Percentiles rank a stretch among this genome's conserved stretches.
Evolutionary conservation across 2,888 invertebrate species (phyloP).

Genomic region (Standfussiana lucernea): DNA sequence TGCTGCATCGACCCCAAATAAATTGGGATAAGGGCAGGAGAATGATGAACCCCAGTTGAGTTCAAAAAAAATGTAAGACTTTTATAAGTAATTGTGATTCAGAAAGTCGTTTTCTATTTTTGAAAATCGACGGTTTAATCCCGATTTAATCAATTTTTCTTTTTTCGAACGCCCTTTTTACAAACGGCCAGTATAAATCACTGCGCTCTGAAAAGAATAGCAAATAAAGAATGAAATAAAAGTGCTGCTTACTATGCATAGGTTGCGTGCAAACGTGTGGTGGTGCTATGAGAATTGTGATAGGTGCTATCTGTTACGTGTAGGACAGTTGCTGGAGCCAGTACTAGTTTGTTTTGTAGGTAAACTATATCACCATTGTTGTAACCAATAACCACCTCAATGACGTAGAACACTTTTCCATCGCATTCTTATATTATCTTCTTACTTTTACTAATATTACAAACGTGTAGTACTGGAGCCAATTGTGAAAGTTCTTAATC

Average conservation of each 20-base stretch:
- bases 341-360: slow-evolving; percentile 6
- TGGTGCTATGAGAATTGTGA: slow-evolving; percentile 26
- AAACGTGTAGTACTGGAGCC: background rate
- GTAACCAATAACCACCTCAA: background rate
- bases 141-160: background rate
- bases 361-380: background rate
- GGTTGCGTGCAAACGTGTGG: slow-evolving; percentile 39
- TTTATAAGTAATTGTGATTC: background rate
- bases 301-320: slow-evolving; percentile 27
- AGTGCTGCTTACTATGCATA: slow-evolving; percentile 51
- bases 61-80: background rate
- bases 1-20: background rate
- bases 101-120: background rate
- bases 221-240: slow-evolving; percentile 42
- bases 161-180: slow-evolving; percentile 17
- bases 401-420: background rate
- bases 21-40: background rate
- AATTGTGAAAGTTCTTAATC: no score
- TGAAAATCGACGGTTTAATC: background rate
- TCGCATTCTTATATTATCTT: background rate
- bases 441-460: background rate
- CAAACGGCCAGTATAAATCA: slow-evolving; percentile 41
- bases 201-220: slow-evolving; percentile 23
- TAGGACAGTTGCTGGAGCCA: background rate
- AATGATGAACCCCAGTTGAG: background rate